Base-by-base conservation (phyloP, 2,113 vertebrate genomes). In the Callithrix jacchus region DNA sequence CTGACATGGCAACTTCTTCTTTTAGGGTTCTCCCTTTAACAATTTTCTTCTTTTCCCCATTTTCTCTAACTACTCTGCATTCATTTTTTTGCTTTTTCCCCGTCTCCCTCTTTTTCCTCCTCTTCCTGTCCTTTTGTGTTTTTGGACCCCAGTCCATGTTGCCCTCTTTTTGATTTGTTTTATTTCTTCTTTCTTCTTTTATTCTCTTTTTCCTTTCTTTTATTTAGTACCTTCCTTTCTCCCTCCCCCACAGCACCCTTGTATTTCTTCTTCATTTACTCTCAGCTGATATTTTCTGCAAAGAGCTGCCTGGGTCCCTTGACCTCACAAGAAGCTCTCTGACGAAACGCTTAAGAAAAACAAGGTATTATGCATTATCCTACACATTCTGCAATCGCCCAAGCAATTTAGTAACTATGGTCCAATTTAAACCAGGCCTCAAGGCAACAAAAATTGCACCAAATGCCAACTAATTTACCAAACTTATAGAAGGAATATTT, bases 381-480 rank as follows among this genome's bases (percentile, higher is more conserved):
- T 98, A 98, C 98, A 98, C 98, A 98, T 98, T 98, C 98, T 98
- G 96, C 98, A 98, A 98, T 99, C 98, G 97, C 98, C 98, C 97
- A 98, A 96, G 98, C 98, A 98, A 98, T 99, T 98, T 98, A 98
- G 98, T 98, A 98, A 98, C 98, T 98, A 98, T 97, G 98, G 98
- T 98, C 98, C 98, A 99, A 99, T 99, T 99, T 99, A 98, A 99
- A 98, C 97, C 58, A 61, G 98, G 98, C 98, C 98, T 98, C 98
- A 95, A 99, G 98, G 98, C 98, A 99, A 99, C 98, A 98, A 98
- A 99, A 99, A 99, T 99, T 98, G 98, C 98, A 98, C 98, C 98
- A 98, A 99, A 99, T 98, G 98, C 98, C 98, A 98, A 98, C 98
- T 99, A 98, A 99, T 99, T 99, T 99, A 98, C 98, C 98, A 98